Conservation (phyloP, 2,888 invertebrate genomes). For the Dryococelus australis region DNA sequence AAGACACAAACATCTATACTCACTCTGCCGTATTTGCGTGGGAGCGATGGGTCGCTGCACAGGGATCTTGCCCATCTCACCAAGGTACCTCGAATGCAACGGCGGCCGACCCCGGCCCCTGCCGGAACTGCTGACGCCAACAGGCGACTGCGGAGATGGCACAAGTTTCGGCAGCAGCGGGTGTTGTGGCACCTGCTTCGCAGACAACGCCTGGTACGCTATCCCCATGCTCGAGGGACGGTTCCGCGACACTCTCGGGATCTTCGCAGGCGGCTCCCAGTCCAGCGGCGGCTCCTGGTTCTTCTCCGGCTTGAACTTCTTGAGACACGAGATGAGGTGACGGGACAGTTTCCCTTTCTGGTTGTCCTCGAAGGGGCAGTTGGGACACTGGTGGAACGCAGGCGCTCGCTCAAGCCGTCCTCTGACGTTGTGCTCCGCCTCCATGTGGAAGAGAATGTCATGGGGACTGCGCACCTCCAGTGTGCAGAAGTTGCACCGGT, state of each 20-base stretch:
- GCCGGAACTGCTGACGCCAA: constrained; percentile 52
- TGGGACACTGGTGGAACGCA: constrained; percentile 89
- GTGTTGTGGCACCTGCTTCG: constrained; percentile 48
- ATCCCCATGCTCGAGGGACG: constrained; percentile 46
- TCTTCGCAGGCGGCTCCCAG: constrained; percentile 94
- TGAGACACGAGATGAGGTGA: constrained; percentile 86
- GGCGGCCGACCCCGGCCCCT: constrained; percentile 60
- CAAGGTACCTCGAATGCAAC: constrained; percentile 56
- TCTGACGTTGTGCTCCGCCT: constrained; percentile 84
- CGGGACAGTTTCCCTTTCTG: constrained; percentile 89
- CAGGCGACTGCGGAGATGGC: constrained; percentile 54
- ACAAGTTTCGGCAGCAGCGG: constrained; percentile 60
- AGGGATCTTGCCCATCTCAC: constrained; percentile 37
- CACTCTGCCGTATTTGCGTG: constrained; percentile 40
- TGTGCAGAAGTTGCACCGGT: constrained; percentile 82
- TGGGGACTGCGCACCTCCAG: constrained; percentile 84
- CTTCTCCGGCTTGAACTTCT: constrained; percentile 86
- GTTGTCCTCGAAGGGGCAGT: constrained; percentile 94
- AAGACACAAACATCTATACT: not conserved
- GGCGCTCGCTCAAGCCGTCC: constrained; percentile 85
- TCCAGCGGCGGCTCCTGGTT: constrained; percentile 88
- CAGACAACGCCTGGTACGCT: constrained; percentile 58
- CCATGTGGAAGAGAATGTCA: constrained; percentile 91
- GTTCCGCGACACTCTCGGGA: constrained; percentile 72
- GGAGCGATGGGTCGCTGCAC: constrained; percentile 42